Percentiles rank a stretch among this genome's conserved stretches.
These are phyloP conservation scores for Leptinotarsa texana DNA, from an alignment of 1,140 invertebrate species.

Conservation along the genomic window DNA sequence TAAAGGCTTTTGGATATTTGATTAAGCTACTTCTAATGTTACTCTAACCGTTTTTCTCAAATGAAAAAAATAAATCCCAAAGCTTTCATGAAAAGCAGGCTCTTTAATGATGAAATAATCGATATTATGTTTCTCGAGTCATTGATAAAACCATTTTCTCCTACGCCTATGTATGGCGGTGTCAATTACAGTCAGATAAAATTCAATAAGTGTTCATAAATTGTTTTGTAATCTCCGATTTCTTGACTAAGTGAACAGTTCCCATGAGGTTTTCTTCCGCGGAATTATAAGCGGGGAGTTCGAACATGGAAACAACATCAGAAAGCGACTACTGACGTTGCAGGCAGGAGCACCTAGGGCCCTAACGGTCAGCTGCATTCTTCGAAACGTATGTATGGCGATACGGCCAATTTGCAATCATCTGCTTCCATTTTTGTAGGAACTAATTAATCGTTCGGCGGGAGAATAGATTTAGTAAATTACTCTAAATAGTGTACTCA, in stretches of 20 bases:
- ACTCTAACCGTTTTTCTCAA: no score
- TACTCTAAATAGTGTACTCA: not conserved
- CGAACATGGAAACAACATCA: slow-evolving; percentile 35
- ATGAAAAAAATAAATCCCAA: no score
- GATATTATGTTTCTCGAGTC: no score
- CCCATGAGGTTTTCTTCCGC: slow-evolving; percentile 35
- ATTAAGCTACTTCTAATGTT: no score
- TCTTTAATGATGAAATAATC: no score
- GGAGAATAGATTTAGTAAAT: slow-evolving; percentile 4
- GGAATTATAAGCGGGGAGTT: slow-evolving; percentile 35
- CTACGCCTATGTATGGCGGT: not conserved
- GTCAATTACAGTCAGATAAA: slow-evolving; percentile 24
- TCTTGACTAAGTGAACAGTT: slow-evolving; percentile 32
- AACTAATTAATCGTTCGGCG: not conserved
- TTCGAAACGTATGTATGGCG: not conserved
- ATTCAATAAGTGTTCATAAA: slow-evolving; percentile 35
- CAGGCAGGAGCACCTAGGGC: slow-evolving; percentile 4
- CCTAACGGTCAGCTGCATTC: not conserved
- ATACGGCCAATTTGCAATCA: not conserved
- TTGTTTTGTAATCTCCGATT: slow-evolving; percentile 34
- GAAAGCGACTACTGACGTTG: slow-evolving; percentile 21
- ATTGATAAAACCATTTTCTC: not conserved
- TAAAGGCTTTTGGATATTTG: no score
- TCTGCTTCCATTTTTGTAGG: not conserved
- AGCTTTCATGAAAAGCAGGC: no score